These are phyloP conservation scores for Poecilia gillii DNA, from an alignment of 2,797 vertebrate species.

Conservation along the genomic window DNA sequence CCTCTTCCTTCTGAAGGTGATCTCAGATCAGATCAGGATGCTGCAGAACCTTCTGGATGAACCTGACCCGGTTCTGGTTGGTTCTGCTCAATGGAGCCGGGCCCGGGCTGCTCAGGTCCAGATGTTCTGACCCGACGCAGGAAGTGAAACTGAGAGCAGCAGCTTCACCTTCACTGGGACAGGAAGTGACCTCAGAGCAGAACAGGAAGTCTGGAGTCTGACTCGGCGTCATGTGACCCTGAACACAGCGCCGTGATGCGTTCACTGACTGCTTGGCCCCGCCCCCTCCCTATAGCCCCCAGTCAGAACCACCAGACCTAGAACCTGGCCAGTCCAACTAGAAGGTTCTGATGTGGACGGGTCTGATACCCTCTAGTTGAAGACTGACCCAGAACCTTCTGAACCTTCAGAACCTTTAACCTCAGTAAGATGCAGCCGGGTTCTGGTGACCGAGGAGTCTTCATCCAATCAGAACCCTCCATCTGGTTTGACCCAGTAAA, in stretches of 20 bases:
- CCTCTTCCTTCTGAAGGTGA: constrained; percentile 19
- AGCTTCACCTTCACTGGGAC: too few relatives aligned
- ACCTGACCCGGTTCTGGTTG: not conserved
- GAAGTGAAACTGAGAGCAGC: too few relatives aligned
- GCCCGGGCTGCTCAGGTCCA: too few relatives aligned
- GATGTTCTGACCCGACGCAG: too few relatives aligned
- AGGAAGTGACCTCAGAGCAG: too few relatives aligned
- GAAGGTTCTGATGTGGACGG: too few relatives aligned
- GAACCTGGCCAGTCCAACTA: too few relatives aligned
- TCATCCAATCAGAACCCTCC: not conserved
- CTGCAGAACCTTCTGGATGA: constrained; percentile 3
- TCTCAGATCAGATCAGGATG: not conserved
- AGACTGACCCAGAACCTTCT: too few relatives aligned
- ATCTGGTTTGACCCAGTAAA: not conserved
- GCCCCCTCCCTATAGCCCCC: not conserved
- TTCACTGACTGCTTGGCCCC: not conserved
- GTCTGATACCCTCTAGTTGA: not conserved
- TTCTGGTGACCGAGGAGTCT: not conserved
- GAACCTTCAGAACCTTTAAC: not conserved
- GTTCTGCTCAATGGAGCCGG: not conserved
- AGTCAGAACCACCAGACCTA: too few relatives aligned
- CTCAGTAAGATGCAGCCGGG: not conserved
- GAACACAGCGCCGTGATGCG: not conserved
- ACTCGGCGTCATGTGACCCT: constrained; percentile 17
- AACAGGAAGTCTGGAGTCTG: too few relatives aligned